Evolutionary conservation across 2,888 invertebrate genomes (phyloP).

Genomic region (Yponomeuta evonymella): DNA sequence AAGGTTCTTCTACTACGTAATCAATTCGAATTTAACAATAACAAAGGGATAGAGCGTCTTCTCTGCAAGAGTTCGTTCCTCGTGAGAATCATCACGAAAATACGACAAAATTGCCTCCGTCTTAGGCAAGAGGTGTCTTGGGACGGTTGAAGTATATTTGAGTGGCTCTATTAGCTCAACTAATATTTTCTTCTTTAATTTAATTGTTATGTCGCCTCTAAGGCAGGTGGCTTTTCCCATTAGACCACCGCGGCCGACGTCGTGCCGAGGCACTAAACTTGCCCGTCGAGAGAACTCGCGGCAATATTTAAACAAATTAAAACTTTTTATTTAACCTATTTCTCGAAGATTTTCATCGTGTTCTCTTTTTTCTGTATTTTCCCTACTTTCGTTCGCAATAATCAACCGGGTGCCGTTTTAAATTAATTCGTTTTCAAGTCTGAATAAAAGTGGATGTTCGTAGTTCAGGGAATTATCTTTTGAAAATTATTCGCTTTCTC

Average conservation of each 20-base stretch:
- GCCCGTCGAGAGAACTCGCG: slow-evolving; percentile 49
- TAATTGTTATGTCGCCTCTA: slow-evolving; percentile 73
- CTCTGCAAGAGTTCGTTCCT: slow-evolving; percentile 46
- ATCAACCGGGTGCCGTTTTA: slow-evolving; percentile 8
- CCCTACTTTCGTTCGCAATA: not conserved
- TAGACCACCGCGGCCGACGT: slow-evolving; percentile 58
- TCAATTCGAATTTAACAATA: slow-evolving; percentile 65
- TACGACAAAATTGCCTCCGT: slow-evolving; percentile 61
- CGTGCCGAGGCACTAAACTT: slow-evolving; percentile 59
- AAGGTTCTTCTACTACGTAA: slow-evolving; percentile 40
- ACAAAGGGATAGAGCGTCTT: slow-evolving; percentile 36
- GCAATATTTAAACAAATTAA: slow-evolving; percentile 75
- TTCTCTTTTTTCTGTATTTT: slow-evolving; percentile 16
- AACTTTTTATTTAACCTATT: slow-evolving; percentile 65
- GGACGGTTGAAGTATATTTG: slow-evolving; percentile 62
- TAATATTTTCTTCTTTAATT: slow-evolving; percentile 72
- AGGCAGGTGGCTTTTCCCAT: slow-evolving; percentile 71
- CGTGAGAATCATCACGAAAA: slow-evolving; percentile 63
- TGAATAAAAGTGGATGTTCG: not conserved
- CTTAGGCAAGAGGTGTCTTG: slow-evolving; percentile 61
- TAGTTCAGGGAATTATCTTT: not conserved
- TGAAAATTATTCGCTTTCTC: not conserved
- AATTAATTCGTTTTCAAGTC: not conserved
- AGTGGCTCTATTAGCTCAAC: slow-evolving; percentile 69
- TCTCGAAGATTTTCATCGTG: slow-evolving; percentile 50